Conservation (phyloP, 2,888 invertebrate genomes). For the Dryobotodes eremita region DNA sequence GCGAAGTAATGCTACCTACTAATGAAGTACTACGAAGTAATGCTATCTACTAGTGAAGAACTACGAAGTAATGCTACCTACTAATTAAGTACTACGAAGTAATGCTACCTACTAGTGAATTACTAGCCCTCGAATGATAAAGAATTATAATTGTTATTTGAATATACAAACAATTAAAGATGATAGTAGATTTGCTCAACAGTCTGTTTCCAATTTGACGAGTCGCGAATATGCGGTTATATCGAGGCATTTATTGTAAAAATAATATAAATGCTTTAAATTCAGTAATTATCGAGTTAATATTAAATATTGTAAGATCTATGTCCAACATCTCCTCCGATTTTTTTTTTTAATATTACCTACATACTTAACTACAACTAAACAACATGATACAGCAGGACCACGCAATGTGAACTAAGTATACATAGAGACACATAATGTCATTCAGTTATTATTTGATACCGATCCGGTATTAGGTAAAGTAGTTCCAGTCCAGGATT, state of each 20-base stretch:
- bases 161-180: background rate
- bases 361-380: too few relatives aligned
- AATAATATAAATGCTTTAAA: background rate
- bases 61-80: background rate
- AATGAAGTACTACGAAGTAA: too few relatives aligned
- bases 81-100: background rate
- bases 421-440: background rate
- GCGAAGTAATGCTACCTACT: too few relatives aligned
- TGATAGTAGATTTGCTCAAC: background rate
- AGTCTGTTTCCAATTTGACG: background rate
- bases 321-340: too few relatives aligned
- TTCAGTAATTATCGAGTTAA: background rate
- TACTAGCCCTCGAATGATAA: too few relatives aligned
- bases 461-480: background rate
- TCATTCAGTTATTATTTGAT: background rate
- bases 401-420: background rate
- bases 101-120: too few relatives aligned
- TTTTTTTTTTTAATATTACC: too few relatives aligned
- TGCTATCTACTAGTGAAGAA: background rate
- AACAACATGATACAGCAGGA: background rate
- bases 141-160: too few relatives aligned
- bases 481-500: background rate
- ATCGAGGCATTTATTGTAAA: background rate
- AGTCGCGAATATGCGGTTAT: background rate
- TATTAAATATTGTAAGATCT: too few relatives aligned